Base-by-base conservation (phyloP, 1,140 invertebrate genomes). In the Drosophila subpulchrella region DNA sequence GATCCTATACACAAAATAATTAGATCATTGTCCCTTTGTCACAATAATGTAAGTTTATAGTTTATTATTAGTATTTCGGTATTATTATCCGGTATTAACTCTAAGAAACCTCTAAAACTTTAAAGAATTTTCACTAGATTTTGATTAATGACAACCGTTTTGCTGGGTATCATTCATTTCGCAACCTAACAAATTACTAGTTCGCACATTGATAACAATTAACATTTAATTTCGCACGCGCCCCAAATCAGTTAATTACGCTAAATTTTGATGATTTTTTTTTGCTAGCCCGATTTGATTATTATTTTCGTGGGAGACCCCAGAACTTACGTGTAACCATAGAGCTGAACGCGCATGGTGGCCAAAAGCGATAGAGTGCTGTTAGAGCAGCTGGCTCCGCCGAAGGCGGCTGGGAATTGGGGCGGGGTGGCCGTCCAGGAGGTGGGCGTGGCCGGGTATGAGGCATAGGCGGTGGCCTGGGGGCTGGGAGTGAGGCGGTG, bases 381-480 rank as follows among this genome's bases (percentile, higher is more conserved):
- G 27, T 17, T 68, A 6, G 83, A 82, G 50, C 71, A 66, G 20
- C 32, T 48, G 36, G 42, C 78, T 5, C 63, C 56, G 15, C 51
- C 65, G 34, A 82, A 73, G 56, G 38, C 46, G 6, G 30, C 27
- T 6, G 39, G 51, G 50, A 89, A 91, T 30, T 56, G 73, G 15
- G 85, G 86, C 51, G 82, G 85, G 6, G 76, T 81, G 13, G 62
- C 66, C 24, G 84, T 63, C 85, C 85, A 84, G 32, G 90, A 90
- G 42, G 74, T 80, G 73, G 84, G 84, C 68, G 84, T 88, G 36
- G 66, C 83, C 4, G 83, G 83, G 53, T 88, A 81, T 4, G 78
- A 85, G 57, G 61, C 59, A 46, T 63, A 32, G 17, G 60, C 20
- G 24, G 61, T 20, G 24, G 65, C 74, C 71, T 67, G 41, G 24